Base-by-base conservation (phyloP, 2,888 invertebrate genomes). In the Hetaerina titia region DNA sequence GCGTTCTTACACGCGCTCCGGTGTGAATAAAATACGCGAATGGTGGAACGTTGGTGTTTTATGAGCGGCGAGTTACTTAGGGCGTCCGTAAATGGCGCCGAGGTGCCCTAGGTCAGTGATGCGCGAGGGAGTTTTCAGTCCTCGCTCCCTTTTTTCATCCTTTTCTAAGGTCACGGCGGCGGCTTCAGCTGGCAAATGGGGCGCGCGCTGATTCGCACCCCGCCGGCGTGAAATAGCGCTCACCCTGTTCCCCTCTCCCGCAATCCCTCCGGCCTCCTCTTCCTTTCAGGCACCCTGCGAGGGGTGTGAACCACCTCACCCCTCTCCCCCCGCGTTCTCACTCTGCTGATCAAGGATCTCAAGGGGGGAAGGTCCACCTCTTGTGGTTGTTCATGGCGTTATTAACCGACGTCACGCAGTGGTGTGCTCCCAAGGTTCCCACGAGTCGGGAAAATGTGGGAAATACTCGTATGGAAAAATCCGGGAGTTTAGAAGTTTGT, bases 31-130 rank as follows among this genome's bases (percentile, higher is more conserved):
- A 81, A 81, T 81, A 25, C 9, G 81, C 31, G 81, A 13, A 31
- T 31, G 19, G 25, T 9, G 81, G 81, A 31, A 15, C 25, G 81
- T 31, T 11, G 81, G 81, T 81, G 81, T 81, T 81, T 81, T 81
- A 81, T 81, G 81, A 81, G 25, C 25, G 2, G 81, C 81, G 31
- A 25, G 81, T 81, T 81, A 31, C 81, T 81, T 81, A 31, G 81
- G 81, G 81, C 25, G 81, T 15, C 81, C 81, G 81, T 81, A 81
- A 81, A 81, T 81, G 81, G 81, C 81, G 81, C 81, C 9, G 81
- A 11, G 11, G 25, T 81, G 81, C 31, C 81, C 81, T 81, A 81
- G 81, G 81, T 81, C 81, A 31, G 25, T 81, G 81, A 81, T 25
- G 81, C 13, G 81, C 81, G 25, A 19, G 81, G n/a, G 69, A 69